Evolutionary conservation across 2,888 invertebrate genomes (phyloP).

Genomic region (Mimas tiliae): DNA sequence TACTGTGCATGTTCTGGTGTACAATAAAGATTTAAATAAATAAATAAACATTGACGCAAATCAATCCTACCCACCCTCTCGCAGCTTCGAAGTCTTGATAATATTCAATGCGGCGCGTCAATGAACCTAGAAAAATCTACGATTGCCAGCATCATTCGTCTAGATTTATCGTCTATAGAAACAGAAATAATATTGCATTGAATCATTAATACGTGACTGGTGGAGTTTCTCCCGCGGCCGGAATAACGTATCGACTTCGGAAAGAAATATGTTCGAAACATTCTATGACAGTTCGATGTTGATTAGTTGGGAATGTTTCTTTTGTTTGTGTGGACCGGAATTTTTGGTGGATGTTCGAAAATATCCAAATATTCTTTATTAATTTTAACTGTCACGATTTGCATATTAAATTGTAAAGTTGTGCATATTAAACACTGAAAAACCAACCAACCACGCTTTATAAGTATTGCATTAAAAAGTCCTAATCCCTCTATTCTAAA

Average conservation of each 20-base stretch:
- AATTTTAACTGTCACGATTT: too few species aligned
- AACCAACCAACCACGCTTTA: too few species aligned
- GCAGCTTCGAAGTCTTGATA: not conserved
- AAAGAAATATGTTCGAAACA: slow-evolving; percentile 20
- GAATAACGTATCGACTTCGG: slow-evolving; percentile 18
- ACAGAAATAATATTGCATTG: slow-evolving; percentile 19
- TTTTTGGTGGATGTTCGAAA: not conserved
- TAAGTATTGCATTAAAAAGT: too few species aligned
- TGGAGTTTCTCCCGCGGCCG: not conserved
- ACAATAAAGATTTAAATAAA: too few species aligned
- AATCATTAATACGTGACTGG: slow-evolving; percentile 23
- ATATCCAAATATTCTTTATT: too few species aligned
- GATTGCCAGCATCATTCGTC: not conserved
- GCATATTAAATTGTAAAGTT: too few species aligned
- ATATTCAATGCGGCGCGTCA: not conserved
- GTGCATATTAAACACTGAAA: too few species aligned
- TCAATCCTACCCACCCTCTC: not conserved
- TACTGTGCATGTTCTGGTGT: too few species aligned
- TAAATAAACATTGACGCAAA: not conserved
- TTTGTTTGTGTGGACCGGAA: not conserved
- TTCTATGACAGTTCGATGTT: slow-evolving; percentile 10
- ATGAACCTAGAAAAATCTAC: not conserved
- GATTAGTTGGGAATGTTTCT: slow-evolving; percentile 13
- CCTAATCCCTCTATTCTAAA: too few species aligned
- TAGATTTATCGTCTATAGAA: slow-evolving; percentile 15